A percentile compares a stretch with the other conserved stretches of the same genome.
phyloP scores from a whole-genome alignment of 2,797 vertebrate species.

The Lutjanus campechanus region DNA sequence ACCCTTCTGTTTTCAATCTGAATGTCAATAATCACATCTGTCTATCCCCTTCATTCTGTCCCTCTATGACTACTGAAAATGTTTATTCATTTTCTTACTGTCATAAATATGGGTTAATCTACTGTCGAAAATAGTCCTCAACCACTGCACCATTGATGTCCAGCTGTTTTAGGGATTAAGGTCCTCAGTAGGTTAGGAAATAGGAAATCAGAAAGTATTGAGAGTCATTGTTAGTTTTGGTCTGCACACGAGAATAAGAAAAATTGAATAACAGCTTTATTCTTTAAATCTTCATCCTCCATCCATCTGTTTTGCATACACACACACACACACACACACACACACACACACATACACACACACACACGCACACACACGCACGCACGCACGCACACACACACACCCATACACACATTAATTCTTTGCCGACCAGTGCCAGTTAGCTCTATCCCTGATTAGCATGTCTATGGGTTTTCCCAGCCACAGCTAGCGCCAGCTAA shows the following conservation, averaged over 20 bases:
- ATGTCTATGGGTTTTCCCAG: slow-evolving; percentile 39
- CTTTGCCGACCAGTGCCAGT: neutral
- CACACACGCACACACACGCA: no score
- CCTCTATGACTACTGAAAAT: neutral
- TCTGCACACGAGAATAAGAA: neutral
- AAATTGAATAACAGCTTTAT: neutral
- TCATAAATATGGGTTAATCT: neutral
- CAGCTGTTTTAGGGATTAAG: no score
- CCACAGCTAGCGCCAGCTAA: slow-evolving; percentile 33
- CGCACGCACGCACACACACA: slow-evolving; percentile 2
- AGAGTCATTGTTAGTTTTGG: no score
- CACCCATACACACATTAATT: neutral
- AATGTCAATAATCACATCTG: no score
- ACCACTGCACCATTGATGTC: neutral
- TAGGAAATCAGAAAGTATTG: neutral
- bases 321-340: no score
- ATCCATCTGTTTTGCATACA: no score
- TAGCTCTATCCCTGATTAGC: slow-evolving; percentile 25
- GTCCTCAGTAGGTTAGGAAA: neutral
- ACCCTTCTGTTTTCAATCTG: no score
- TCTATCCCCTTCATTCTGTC: neutral
- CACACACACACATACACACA: no score
- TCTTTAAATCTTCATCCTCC: neutral
- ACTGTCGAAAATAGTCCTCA: neutral
- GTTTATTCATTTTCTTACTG: neutral